A percentile compares a stretch with the other conserved stretches of the same genome.
These are phyloP conservation scores for Agonopterix alstromeriana DNA, from an alignment of 2,888 invertebrate genomes.

Conservation along the genomic window DNA sequence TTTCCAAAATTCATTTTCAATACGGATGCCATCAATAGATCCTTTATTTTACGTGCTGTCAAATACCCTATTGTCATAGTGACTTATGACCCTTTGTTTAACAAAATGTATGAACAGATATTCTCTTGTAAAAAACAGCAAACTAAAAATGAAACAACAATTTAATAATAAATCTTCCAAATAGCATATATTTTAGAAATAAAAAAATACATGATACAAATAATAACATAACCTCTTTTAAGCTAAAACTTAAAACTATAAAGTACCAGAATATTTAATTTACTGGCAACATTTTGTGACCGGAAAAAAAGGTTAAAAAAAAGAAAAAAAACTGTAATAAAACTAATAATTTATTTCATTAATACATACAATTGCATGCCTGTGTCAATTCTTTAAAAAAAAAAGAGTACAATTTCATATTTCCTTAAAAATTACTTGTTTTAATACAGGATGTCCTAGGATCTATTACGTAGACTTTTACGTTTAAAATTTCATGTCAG, in stretches of 20 bases:
- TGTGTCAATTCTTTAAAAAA: conserved; percentile 20
- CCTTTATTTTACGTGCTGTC: too few relatives aligned
- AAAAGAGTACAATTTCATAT: conserved; percentile 23
- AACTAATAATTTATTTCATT: conserved; percentile 50
- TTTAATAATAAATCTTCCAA: conserved; percentile 53
- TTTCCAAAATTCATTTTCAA: too few relatives aligned
- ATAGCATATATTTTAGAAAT: conserved; percentile 66
- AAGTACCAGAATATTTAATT: not conserved
- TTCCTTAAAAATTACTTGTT: not conserved
- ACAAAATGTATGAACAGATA: too few relatives aligned
- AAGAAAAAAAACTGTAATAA: conserved; percentile 18
- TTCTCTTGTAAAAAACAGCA: not conserved
- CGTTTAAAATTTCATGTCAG: conserved; percentile 10
- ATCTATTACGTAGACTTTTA: conserved; percentile 2
- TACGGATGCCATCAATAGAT: too few relatives aligned
- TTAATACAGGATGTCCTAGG: conserved; percentile 9
- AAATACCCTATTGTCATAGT: too few relatives aligned
- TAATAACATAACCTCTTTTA: conserved; percentile 42
- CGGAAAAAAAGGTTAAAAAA: conserved; percentile 2
- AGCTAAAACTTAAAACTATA: conserved; percentile 35
- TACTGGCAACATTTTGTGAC: conserved; percentile 4
- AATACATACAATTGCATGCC: conserved; percentile 39
- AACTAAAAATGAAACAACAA: conserved; percentile 40
- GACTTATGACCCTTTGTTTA: too few relatives aligned
- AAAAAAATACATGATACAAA: conserved; percentile 58